A percentile compares a stretch with the other conserved stretches of the same genome.
Conservation (phyloP, 2,113 vertebrate species). For the Athene cunicularia region DNA sequence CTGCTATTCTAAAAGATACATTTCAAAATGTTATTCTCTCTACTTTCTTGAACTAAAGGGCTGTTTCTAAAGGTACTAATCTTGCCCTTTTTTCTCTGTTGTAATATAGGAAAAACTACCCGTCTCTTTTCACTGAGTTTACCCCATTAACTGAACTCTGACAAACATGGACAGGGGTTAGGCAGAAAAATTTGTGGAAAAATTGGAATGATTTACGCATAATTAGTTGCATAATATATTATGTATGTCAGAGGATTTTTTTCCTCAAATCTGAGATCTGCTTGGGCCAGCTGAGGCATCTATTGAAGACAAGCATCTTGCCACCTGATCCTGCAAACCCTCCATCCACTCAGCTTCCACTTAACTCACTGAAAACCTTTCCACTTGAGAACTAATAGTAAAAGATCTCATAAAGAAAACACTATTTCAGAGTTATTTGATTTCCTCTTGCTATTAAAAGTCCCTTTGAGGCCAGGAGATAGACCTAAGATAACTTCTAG, state of each 20-base stretch:
- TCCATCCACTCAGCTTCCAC: neutral
- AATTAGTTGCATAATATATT: neutral
- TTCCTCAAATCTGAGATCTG: neutral
- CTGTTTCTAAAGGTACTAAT: neutral
- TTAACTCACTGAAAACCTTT: neutral
- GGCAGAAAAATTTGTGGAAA: neutral
- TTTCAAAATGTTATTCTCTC: neutral
- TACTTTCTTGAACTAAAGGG: neutral
- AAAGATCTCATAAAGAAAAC: neutral
- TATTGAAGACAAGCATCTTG: neutral
- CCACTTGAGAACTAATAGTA: neutral
- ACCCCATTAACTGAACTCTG: neutral
- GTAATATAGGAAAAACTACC: neutral
- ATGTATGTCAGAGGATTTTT: neutral
- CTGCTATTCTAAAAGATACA: neutral
- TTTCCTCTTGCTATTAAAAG: neutral
- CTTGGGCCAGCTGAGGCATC: neutral
- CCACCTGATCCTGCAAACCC: neutral
- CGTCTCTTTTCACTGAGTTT: neutral
- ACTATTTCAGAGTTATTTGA: neutral
- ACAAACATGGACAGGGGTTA: neutral
- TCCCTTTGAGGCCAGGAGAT: neutral
- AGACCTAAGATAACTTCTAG: neutral
- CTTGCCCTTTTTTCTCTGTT: neutral
- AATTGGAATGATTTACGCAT: neutral